These are phyloP conservation scores for Leptoteleia sp. DNA, from an alignment of 1,140 invertebrate species.

Conservation along the genomic window DNA sequence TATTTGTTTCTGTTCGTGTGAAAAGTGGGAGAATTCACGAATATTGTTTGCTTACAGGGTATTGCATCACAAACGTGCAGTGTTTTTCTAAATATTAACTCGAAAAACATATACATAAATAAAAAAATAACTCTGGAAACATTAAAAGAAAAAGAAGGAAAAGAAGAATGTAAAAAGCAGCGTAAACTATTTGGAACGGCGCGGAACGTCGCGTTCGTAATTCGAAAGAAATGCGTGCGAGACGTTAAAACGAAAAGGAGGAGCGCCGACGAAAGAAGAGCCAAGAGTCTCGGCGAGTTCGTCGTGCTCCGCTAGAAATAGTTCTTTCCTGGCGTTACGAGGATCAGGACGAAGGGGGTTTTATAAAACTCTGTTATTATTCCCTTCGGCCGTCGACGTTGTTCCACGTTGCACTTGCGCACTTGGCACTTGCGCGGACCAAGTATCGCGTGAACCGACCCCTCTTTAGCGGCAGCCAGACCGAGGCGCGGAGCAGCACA, in stretches of 20 bases:
- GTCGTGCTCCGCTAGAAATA: conserved; percentile 65
- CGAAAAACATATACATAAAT: too few relatives aligned
- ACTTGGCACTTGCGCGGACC: conserved; percentile 22
- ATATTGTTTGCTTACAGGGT: too few relatives aligned
- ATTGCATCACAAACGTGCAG: too few relatives aligned
- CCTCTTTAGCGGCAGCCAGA: conserved; percentile 21
- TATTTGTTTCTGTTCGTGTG: too few relatives aligned
- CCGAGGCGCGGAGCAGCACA: conserved; percentile 5
- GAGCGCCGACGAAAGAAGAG: conserved; percentile 43
- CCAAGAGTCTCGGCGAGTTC: conserved; percentile 51
- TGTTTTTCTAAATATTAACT: too few relatives aligned
- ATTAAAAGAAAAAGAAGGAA: too few relatives aligned
- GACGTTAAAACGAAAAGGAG: conserved; percentile 35
- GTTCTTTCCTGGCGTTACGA: conserved; percentile 49
- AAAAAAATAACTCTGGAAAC: too few relatives aligned
- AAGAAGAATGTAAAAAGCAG: background rate
- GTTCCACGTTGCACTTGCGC: conserved; percentile 50
- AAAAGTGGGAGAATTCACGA: too few relatives aligned
- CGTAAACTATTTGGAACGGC: conserved; percentile 24
- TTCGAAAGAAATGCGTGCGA: conserved; percentile 45
- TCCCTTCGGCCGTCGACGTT: conserved; percentile 43
- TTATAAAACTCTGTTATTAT: too few relatives aligned
- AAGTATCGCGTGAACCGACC: conserved; percentile 26
- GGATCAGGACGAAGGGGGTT: conserved; percentile 58
- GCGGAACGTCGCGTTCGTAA: conserved; percentile 14